Evolutionary conservation across 37 sponge, comb jelly and placozoan genomes (phyloP), one percentile per base, ranked within the genome.

Genomic region (Lycopodina hypogea): DNA sequence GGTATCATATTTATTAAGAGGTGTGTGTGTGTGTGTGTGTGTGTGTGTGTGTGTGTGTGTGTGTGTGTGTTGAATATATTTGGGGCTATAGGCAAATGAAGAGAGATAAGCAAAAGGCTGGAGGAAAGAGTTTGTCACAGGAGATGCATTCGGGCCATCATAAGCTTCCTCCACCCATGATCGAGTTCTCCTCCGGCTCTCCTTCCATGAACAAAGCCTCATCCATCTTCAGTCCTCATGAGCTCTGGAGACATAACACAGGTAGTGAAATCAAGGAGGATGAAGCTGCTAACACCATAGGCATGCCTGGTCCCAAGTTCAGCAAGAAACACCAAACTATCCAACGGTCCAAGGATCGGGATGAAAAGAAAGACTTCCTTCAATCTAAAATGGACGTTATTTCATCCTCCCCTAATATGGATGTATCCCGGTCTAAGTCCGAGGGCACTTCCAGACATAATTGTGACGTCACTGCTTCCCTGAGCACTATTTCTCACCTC

Each of bases 271-370:
- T 65, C 34, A 65, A 65, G 35, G 75, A 58, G 39, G 75, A 75
- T 7, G 39, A 60, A 12, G 8, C 59, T 4, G 4, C 70, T 3
- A n/a, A n/a, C n/a, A 4, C 48, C 48, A 45, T 9, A 45, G 9
- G 48, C 48, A 45, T 4, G 8, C 4, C 8, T 9, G 9, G 4
- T 45, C 48, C 48, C 48, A 75, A 75, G 59, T 57, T 60, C 9
- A 28, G 32, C 21, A 75, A 56, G 59, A 75, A 68, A 38, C 42
- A 53, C 29, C 6, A 66, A 56, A 78, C 67, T 32, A 71, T 45
- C n/a, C 42, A 71, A 29, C 59, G 72, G 19, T 60, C 28, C 34
- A 80, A 71, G 34, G 72, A 80, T 58, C 60, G 81, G 0, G 81
- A 80, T 26, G 48, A 80, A 0, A 80, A 80, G 39, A 28, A 22